Base-by-base conservation (phyloP, 2,797 vertebrate genomes). In the Stomatorhinus walkeri region DNA sequence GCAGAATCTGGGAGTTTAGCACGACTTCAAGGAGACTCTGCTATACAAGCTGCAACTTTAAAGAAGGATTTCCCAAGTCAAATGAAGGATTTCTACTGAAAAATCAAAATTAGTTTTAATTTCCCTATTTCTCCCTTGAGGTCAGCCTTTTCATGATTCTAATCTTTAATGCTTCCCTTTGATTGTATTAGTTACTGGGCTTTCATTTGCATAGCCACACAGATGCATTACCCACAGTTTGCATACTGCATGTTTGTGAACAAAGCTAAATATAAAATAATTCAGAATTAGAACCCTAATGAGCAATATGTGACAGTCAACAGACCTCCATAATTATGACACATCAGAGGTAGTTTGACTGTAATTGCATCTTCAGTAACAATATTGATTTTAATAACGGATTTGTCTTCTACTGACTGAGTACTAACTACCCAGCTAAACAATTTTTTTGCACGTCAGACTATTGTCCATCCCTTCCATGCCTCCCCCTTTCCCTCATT, bases 1-100 rank as follows among this genome's bases (percentile, higher is more conserved):
- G 81, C 68, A 79, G 79, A 89, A 83, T 89, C 88, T 89, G 72
- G 64, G 61, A 72, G 87, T 72, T 83, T 83, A 91, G 72, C 19
- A 19, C 2, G 7, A 7, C 72, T 46, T 43, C 72, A 79, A 79
- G 2, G 36, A 79, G 6, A 40, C 40, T 79, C 68, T 19, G 12
- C 68, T 8, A 16, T 14, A 40, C 16, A 76, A 83, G 64, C 16
- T 49, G 56, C 49, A 22, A 28, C 88, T 79, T 85, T 72, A 56
- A 90, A 28, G 64, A 59, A 89, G 89, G 43, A 28, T 72, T 72
- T 64, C 61, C 61, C 9, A 36, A 10, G 79, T 89, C n/a, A 43
- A 28, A 64, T 28, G 9, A 28, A 48, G 68, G 85, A 56, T 81
- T 68, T 88, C 32, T 87, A 28, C 54, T 36, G 76, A 88, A 89